Evolutionary conservation across 35 echinoderm and acorn worm species (phyloP).

Genomic region (Apostichopus parvimensis): DNA sequence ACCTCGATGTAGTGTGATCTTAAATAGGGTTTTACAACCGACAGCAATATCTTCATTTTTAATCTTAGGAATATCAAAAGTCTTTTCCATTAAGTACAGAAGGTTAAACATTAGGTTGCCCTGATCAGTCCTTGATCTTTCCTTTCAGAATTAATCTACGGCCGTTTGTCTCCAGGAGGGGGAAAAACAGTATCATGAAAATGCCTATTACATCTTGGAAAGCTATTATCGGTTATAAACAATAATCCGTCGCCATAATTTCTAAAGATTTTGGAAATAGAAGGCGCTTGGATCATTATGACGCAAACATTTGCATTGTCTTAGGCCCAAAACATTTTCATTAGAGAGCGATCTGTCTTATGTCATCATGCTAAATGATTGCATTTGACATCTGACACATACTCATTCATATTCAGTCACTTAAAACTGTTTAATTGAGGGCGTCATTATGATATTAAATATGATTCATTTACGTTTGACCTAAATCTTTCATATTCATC

Average conservation of each 20-base stretch:
- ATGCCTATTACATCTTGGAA: not conserved
- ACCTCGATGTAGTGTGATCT: not conserved
- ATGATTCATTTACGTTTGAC: no score
- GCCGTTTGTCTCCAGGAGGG: not conserved
- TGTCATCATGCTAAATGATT: not conserved
- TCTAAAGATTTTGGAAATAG: not conserved
- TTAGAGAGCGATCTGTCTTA: not conserved
- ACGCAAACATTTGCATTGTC: not conserved
- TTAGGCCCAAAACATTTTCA: not conserved
- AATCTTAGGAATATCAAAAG: not conserved
- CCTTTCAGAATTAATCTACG: no score
- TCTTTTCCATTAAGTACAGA: not conserved
- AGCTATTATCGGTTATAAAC: not conserved
- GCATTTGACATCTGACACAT: not conserved
- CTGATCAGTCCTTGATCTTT: no score
- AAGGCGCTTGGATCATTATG: not conserved
- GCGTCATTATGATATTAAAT: not conserved
- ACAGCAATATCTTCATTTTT: not conserved
- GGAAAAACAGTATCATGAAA: not conserved
- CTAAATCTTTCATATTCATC: no score
- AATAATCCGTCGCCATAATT: not conserved
- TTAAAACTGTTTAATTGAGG: not conserved
- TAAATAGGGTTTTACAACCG: not conserved
- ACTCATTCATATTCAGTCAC: not conserved
- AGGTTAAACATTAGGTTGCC: not conserved